phyloP scores from a whole-genome alignment of 1,140 invertebrate genomes.

The Papilio aristodemus region DNA sequence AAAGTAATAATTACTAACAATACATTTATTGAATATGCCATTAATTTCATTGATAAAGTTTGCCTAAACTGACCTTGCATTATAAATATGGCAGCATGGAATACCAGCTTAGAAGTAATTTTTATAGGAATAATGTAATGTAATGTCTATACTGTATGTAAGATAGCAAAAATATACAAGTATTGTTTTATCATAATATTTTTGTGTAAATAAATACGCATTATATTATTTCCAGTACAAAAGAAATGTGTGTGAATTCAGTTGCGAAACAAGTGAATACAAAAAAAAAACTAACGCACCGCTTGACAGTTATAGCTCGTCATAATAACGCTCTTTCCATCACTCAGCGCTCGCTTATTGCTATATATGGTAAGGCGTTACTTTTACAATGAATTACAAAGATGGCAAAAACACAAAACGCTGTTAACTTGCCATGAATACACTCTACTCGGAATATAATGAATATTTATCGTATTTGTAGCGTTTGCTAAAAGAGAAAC shows the following conservation, averaged over 20 bases:
- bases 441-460: slow-evolving; percentile 42
- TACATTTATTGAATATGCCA: no score
- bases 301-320: slow-evolving; percentile 14
- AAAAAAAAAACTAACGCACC: not conserved
- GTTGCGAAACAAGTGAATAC: not conserved
- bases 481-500: slow-evolving; percentile 24
- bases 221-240: not conserved
- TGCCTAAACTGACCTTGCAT: no score
- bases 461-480: slow-evolving; percentile 37
- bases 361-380: slow-evolving; percentile 35
- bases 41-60: no score
- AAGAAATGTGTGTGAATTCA: not conserved
- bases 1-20: no score
- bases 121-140: no score
- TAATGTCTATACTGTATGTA: no score
- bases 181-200: no score
- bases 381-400: slow-evolving; percentile 36
- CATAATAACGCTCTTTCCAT: slow-evolving; percentile 19
- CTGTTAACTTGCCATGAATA: slow-evolving; percentile 42
- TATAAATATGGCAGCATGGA: no score
- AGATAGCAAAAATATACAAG: no score
- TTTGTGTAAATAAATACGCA: no score
- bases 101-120: no score
- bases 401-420: slow-evolving; percentile 35
- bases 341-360: not conserved